Evolutionary conservation across 1,140 invertebrate genomes (phyloP), one percentile per base, ranked within the genome.

Genomic region (Drosophila lacteicornis): DNA sequence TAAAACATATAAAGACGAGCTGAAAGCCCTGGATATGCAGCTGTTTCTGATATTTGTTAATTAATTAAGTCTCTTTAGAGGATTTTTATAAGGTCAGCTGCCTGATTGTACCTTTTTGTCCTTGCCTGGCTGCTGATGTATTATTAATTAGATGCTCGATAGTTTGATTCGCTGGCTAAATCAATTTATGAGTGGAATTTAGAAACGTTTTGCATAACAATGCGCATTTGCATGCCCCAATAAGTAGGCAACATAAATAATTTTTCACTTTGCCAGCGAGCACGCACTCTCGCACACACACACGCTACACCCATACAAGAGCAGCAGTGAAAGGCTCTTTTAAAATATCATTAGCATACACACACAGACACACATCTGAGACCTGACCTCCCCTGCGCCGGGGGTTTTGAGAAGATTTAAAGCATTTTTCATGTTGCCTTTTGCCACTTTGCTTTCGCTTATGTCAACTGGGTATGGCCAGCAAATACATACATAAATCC

Each of bases 281-380:
- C 51, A 58, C 69, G 67, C 51, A 55, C 63, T 57, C 63, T 27
- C 12, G 6, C 43, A 13, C 36, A 36, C 11, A 49, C n/a, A 19
- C 47, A 62, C 15, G 42, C 19, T 22, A 38, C 60, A 55, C 45
- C 46, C 22, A 25, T 25, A 46, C 38, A 57, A 66, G 70, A 47
- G 33, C 81, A 53, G 51, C 81, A 53, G 51, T 51, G 77, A 79
- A 84, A 75, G 82, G 79, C 80, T 88, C 83, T 87, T 82, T 87
- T 83, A 87, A 87, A 87, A 88, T 87, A 83, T 87, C 83, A 87
- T 87, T 87, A 87, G 82, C 83, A 83, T 80, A 69, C 84, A 87
- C 84, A 87, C 80, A 79, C 81, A 62, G 58, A 71, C 36, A 57
- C 84, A 62, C 83, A 86, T 78, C 82, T 85, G 82, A 86, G 82